phyloP scores from a whole-genome alignment of 1,140 invertebrate species.

The Neodiprion pinetum region DNA sequence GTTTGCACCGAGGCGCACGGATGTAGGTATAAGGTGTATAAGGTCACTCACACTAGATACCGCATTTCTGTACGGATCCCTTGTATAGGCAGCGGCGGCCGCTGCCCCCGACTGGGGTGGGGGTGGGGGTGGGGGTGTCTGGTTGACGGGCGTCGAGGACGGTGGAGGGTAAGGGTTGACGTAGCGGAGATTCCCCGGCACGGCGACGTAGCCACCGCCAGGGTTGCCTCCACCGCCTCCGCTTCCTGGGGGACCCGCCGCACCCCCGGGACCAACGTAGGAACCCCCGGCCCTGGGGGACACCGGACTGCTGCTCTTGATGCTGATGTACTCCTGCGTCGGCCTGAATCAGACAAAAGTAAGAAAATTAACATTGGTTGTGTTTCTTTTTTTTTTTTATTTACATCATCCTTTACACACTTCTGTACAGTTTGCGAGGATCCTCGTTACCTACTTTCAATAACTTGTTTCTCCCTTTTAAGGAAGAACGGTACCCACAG shows the following conservation, averaged over 20 bases:
- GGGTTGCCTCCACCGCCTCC: constrained; percentile 28
- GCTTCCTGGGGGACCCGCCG: constrained; percentile 38
- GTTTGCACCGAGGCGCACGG: background rate
- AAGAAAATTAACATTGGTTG: background rate
- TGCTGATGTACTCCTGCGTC: constrained; percentile 56
- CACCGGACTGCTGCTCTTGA: constrained; percentile 58
- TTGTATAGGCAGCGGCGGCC: constrained; percentile 44
- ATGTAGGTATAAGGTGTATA: background rate
- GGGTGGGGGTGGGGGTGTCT: constrained; percentile 50
- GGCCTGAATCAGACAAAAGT: constrained; percentile 41
- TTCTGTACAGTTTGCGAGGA: too few relatives aligned
- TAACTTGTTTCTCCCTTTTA: too few relatives aligned
- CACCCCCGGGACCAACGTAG: constrained; percentile 46
- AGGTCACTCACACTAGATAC: constrained; percentile 53
- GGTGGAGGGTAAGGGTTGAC: constrained; percentile 56
- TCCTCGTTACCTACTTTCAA: too few relatives aligned
- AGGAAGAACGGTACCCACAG: too few relatives aligned
- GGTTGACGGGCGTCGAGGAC: constrained; percentile 48
- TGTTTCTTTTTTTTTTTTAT: too few relatives aligned
- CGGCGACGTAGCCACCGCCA: constrained; percentile 39
- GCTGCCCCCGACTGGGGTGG: constrained; percentile 29
- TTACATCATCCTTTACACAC: too few relatives aligned
- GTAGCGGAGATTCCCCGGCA: constrained; percentile 52
- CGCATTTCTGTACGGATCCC: constrained; percentile 54
- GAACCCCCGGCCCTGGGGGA: constrained; percentile 52